Conservation (phyloP, 2,113 vertebrate species). For the Oceanites oceanicus region DNA sequence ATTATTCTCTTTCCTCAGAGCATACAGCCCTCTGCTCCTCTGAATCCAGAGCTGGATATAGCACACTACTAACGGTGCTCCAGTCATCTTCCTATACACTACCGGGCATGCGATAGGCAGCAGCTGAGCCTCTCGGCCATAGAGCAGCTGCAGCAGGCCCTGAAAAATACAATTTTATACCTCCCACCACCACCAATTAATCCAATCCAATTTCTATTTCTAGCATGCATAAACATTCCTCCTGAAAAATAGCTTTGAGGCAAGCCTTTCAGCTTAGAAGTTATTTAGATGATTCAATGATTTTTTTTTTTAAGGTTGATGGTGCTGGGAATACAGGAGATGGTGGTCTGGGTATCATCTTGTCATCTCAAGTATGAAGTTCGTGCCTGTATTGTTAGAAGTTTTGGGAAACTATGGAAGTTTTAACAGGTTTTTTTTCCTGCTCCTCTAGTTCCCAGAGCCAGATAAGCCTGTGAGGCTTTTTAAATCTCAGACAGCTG, state of each 20-base stretch:
- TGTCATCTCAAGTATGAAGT: not conserved
- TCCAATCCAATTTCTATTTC: not conserved
- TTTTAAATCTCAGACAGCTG: slow-evolving; percentile 26
- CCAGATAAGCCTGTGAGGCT: slow-evolving; percentile 31
- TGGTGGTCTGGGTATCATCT: not conserved
- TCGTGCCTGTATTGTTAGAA: not conserved
- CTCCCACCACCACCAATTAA: not conserved
- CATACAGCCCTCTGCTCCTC: rapidly evolving
- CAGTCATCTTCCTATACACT: not conserved
- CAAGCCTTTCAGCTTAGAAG: not conserved
- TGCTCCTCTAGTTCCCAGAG: not conserved
- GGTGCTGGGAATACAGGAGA: not conserved
- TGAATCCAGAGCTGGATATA: not conserved
- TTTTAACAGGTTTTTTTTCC: not conserved
- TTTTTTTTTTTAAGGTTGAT: too few species aligned
- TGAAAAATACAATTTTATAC: not conserved
- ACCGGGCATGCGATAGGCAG: not conserved
- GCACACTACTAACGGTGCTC: not conserved
- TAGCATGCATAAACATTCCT: not conserved
- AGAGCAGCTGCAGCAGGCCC: not conserved
- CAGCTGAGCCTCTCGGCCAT: not conserved
- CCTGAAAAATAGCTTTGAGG: not conserved
- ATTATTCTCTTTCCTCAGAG: not conserved
- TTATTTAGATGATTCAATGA: not conserved
- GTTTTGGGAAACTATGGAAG: not conserved